These are phyloP conservation scores for Austrolebias charrua DNA, from an alignment of 2,797 vertebrate genomes.

Conservation along the genomic window DNA sequence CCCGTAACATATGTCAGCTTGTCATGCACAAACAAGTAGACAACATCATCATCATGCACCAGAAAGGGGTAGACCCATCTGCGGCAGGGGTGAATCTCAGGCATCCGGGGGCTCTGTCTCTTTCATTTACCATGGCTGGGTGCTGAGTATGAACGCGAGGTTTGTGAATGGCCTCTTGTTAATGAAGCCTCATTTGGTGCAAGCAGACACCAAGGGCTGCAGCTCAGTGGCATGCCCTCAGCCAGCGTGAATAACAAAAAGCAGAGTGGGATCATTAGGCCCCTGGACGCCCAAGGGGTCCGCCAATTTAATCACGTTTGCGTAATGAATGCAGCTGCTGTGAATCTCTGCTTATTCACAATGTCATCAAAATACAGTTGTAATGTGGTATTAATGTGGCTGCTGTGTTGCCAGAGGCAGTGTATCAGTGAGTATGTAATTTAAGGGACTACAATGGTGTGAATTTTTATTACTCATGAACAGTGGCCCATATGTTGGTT, in stretches of 20 bases:
- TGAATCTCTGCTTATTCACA: constrained; percentile 72
- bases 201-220: constrained; percentile 66
- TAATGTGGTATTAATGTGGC: constrained; percentile 68
- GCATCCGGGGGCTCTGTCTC: constrained; percentile 46
- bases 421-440: constrained; percentile 46
- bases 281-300: constrained; percentile 69
- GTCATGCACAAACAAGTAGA: constrained; percentile 71
- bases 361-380: constrained; percentile 61
- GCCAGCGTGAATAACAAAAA: constrained; percentile 78
- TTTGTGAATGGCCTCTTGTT: constrained; percentile 73
- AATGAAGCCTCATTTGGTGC: constrained; percentile 67
- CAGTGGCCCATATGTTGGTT: constrained; percentile 42
- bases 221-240: constrained; percentile 70
- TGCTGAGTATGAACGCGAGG: constrained; percentile 40
- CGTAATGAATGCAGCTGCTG: constrained; percentile 79
- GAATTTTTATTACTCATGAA: constrained; percentile 53
- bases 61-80: constrained; percentile 61
- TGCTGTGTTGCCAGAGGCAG: constrained; percentile 58
- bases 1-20: constrained; percentile 71
- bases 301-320: constrained; percentile 77
- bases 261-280: constrained; percentile 77
- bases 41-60: constrained; percentile 63
- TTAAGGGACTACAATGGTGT: constrained; percentile 54
- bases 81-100: constrained; percentile 37
- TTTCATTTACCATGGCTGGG: constrained; percentile 61